These are phyloP conservation scores for Albula goreensis DNA, from an alignment of 2,113 vertebrate species.

Conservation along the genomic window DNA sequence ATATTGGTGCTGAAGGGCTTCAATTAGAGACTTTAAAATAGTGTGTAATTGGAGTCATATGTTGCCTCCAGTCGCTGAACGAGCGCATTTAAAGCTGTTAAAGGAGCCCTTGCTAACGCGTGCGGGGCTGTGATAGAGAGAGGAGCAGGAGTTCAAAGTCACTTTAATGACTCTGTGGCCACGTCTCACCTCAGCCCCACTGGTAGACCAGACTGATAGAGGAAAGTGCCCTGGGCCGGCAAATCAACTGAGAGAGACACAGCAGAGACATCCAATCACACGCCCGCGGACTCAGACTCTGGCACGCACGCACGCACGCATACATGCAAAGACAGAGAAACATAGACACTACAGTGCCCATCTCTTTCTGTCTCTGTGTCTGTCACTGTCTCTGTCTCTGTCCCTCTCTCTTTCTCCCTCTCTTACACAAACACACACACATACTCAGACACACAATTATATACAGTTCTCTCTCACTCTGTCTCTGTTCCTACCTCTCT, in stretches of 20 bases:
- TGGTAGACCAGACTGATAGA: neutral
- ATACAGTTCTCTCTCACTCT: neutral
- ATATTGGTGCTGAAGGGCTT: conserved; percentile 73
- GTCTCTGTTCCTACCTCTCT: too few species aligned
- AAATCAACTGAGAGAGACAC: conserved; percentile 14
- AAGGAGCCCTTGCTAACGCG: neutral
- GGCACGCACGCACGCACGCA: neutral
- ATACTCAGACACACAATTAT: neutral
- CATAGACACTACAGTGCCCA: neutral
- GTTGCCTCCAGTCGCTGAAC: conserved; percentile 61
- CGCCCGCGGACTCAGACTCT: neutral
- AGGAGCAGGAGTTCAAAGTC: conserved; percentile 24
- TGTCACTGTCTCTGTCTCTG: too few species aligned
- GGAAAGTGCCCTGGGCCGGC: neutral
- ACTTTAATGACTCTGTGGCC: conserved; percentile 47
- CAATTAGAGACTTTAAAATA: conserved; percentile 72
- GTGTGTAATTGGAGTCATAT: conserved; percentile 72
- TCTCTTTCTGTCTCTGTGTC: too few species aligned
- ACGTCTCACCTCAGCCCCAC: neutral
- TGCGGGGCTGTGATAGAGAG: conserved; percentile 12
- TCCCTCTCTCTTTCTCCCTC: too few species aligned
- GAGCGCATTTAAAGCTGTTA: neutral
- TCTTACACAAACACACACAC: neutral
- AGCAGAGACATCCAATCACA: conserved; percentile 4
- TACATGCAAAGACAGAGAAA: neutral